Conservation (phyloP, 2,113 vertebrate genomes). For the Melanerpes formicivorus region DNA sequence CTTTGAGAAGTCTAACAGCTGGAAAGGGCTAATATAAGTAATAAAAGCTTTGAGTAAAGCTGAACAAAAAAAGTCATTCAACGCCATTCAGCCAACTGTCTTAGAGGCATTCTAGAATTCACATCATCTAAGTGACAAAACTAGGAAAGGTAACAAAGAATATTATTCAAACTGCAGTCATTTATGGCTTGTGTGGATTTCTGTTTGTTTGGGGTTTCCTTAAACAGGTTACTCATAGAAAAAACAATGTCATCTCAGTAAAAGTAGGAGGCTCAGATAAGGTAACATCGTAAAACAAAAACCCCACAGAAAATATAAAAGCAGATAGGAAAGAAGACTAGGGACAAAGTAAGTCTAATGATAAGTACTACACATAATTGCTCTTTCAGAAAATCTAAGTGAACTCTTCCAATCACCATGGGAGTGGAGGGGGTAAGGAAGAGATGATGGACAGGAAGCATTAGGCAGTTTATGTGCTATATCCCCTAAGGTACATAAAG, state of each 20-base stretch:
- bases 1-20: not conserved
- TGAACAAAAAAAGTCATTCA: not conserved
- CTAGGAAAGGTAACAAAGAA: not conserved
- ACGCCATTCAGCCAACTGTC: not conserved
- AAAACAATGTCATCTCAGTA: not conserved
- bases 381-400: not conserved
- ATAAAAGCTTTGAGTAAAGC: not conserved
- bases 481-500: not conserved
- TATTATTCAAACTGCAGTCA: not conserved
- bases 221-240: not conserved
- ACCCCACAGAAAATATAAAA: not conserved
- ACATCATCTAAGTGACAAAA: not conserved
- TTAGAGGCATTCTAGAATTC: not conserved
- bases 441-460: not conserved
- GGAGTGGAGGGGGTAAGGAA: rapidly evolving
- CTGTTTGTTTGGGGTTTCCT: not conserved
- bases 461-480: not conserved
- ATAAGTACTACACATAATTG: not conserved
- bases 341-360: not conserved
- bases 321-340: not conserved
- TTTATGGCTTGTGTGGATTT: not conserved
- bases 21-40: not conserved
- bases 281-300: not conserved
- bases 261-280: not conserved
- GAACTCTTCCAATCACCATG: not conserved